phyloP scores from a whole-genome alignment of 1,140 invertebrate genomes.

The Tenebrio molitor region DNA sequence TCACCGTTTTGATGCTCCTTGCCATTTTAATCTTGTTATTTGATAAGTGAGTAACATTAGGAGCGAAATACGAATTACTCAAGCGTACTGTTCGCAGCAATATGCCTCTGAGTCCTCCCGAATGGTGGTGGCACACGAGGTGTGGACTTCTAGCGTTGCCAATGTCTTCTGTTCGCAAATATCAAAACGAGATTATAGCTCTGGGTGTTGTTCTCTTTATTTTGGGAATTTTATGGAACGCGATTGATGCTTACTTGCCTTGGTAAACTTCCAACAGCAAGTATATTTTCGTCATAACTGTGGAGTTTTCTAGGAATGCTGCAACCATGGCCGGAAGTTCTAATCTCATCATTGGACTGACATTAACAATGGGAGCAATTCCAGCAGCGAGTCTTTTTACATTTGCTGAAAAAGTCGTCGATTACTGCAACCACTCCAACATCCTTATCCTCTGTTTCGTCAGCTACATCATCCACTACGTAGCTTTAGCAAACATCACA shows the following conservation, averaged over 20 bases:
- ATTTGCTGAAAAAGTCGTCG: constrained; percentile 85
- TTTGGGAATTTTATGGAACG: constrained; percentile 83
- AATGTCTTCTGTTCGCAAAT: constrained; percentile 80
- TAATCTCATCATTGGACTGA: constrained; percentile 76
- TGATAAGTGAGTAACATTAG: constrained; percentile 68
- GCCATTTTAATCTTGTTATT: constrained; percentile 75
- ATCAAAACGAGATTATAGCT: constrained; percentile 78
- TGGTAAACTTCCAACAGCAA: no score
- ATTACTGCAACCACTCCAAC: constrained; percentile 88
- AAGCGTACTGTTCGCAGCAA: constrained; percentile 64
- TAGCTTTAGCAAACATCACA: constrained; percentile 63
- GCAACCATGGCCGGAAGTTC: constrained; percentile 69
- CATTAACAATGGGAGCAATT: constrained; percentile 75
- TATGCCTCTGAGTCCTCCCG: constrained; percentile 82
- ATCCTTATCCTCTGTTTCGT: constrained; percentile 84
- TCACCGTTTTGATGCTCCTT: constrained; percentile 74
- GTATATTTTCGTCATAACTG: no score
- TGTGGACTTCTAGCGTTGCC: constrained; percentile 81
- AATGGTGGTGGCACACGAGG: constrained; percentile 87
- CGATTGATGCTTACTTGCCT: constrained; percentile 81
- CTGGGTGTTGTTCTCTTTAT: constrained; percentile 78
- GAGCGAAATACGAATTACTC: not conserved
- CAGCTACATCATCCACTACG: constrained; percentile 82
- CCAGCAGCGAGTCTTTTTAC: constrained; percentile 80
- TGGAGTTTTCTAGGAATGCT: constrained; percentile 75